Evolutionary conservation across 1,140 invertebrate species (phyloP).

Genomic region (Heterodera schachtii): DNA sequence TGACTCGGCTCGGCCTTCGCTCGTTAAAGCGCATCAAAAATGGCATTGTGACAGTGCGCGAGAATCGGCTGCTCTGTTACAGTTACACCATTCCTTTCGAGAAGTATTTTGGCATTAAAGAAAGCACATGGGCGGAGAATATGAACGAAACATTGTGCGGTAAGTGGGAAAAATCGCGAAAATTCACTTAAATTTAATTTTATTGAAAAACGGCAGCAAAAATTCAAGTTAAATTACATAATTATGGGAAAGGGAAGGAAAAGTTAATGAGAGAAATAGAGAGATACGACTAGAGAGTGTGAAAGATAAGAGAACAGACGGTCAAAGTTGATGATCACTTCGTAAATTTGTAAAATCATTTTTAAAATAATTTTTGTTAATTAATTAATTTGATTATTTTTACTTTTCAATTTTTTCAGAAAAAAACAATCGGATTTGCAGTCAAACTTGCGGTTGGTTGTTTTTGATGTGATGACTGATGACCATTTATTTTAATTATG

Average conservation of each 20-base stretch:
- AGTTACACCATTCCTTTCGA: slow-evolving; percentile 43
- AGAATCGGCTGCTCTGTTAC: slow-evolving; percentile 49
- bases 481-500: neutral
- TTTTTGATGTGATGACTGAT: neutral
- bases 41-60: slow-evolving; percentile 31
- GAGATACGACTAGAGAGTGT: too few relatives aligned
- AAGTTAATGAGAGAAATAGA: too few relatives aligned
- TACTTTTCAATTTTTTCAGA: slow-evolving; percentile 28
- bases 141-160: slow-evolving; percentile 31
- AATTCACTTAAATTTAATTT: neutral
- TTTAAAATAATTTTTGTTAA: too few relatives aligned
- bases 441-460: slow-evolving; percentile 37
- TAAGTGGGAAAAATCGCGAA: slow-evolving; percentile 12
- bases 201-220: too few relatives aligned
- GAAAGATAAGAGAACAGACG: too few relatives aligned
- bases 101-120: slow-evolving; percentile 38
- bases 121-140: slow-evolving; percentile 26
- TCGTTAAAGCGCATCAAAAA: slow-evolving; percentile 44
- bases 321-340: too few relatives aligned
- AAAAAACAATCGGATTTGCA: slow-evolving; percentile 32
- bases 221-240: too few relatives aligned
- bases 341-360: too few relatives aligned
- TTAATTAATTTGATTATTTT: too few relatives aligned
- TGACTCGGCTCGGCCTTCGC: slow-evolving; percentile 41
- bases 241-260: too few relatives aligned